Percentiles rank a stretch among this genome's conserved stretches.
These are phyloP conservation scores for Thysanoteuthis rhombus DNA, from an alignment of 2,888 invertebrate species.

Conservation along the genomic window DNA sequence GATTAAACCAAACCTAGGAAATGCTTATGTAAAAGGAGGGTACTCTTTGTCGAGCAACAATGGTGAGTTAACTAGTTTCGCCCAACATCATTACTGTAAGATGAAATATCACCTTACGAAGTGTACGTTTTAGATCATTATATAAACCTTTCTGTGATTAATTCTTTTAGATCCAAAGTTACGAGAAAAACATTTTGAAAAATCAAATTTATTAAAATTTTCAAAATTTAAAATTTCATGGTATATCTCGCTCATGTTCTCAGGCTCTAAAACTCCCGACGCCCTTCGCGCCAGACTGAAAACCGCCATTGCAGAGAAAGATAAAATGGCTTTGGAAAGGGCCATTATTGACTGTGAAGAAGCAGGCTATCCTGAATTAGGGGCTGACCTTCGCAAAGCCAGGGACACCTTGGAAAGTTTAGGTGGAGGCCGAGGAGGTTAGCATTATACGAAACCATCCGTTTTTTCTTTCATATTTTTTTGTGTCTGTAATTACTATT, in stretches of 20 bases:
- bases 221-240: neutral
- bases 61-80: too few species aligned
- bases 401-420: neutral
- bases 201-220: neutral
- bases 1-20: too few species aligned
- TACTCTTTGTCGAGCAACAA: too few species aligned
- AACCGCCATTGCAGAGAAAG: neutral
- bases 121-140: too few species aligned
- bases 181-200: too few species aligned
- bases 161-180: too few species aligned
- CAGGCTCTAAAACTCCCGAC: neutral
- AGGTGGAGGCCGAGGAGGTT: conserved; percentile 13
- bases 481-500: neutral
- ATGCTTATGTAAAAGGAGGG: too few species aligned
- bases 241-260: neutral
- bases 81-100: too few species aligned
- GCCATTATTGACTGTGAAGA: conserved; percentile 23
- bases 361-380: conserved; percentile 12
- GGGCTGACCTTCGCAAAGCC: neutral
- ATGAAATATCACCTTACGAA: too few species aligned
- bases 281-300: neutral
- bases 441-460: neutral
- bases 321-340: neutral
- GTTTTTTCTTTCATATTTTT: neutral
- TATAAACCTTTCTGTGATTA: too few species aligned